Evolutionary conservation across 2,888 invertebrate species (phyloP).

Genomic region (Sepioteuthis lessoniana): DNA sequence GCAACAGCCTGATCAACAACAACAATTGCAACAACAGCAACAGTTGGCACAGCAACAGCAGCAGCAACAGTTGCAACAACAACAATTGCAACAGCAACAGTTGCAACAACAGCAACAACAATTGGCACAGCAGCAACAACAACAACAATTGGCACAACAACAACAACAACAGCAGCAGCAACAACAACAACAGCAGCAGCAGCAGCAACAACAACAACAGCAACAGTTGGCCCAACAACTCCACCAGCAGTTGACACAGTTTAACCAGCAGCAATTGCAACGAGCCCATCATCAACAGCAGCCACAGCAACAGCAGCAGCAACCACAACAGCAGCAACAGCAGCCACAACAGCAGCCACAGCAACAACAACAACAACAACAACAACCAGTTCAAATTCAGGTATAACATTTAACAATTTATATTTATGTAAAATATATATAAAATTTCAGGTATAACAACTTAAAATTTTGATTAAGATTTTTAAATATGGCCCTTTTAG

Average conservation of each 20-base stretch:
- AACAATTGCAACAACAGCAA: slow-evolving; percentile 54
- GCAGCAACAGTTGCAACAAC: slow-evolving; percentile 53
- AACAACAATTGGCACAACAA: slow-evolving; percentile 52
- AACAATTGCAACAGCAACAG: not conserved
- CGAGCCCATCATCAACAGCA: slow-evolving; percentile 50
- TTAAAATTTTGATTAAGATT: no score
- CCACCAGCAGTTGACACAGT: not conserved
- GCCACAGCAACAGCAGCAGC: slow-evolving; percentile 63
- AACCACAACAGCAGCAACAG: slow-evolving; percentile 60
- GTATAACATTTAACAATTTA: not conserved
- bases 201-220: slow-evolving; percentile 51
- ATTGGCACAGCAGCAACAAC: slow-evolving; percentile 52
- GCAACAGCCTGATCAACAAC: slow-evolving; percentile 24
- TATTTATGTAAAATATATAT: no score
- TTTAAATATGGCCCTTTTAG: no score
- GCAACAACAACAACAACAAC: slow-evolving; percentile 54
- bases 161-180: slow-evolving; percentile 54
- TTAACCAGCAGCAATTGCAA: not conserved
- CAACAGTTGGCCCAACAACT: slow-evolving; percentile 52
- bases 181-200: slow-evolving; percentile 50
- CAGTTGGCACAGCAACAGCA: slow-evolving; percentile 52
- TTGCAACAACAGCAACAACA: slow-evolving; percentile 53
- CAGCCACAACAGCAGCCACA: slow-evolving; percentile 60
- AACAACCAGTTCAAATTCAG: slow-evolving; percentile 53
- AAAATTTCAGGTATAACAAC: slow-evolving; percentile 45